Evolutionary conservation across 2,888 invertebrate species (phyloP).

Genomic region (Idaea dimidiata): DNA sequence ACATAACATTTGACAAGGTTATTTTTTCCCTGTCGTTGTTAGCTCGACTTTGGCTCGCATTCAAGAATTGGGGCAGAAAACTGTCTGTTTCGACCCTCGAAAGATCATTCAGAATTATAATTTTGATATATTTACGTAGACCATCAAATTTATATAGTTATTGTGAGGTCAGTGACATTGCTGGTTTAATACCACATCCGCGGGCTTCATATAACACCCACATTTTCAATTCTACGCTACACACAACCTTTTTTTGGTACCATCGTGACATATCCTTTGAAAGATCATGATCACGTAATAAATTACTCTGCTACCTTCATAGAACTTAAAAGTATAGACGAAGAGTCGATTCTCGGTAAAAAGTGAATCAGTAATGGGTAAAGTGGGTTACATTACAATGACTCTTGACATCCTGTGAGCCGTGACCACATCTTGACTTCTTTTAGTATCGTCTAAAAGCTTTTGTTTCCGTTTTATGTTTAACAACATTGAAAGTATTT

Average conservation of each 20-base stretch:
- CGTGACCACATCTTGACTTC: not conserved
- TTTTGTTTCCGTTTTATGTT: not conserved
- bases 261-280: not conserved
- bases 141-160: not conserved
- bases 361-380: not conserved
- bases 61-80: conserved; percentile 58
- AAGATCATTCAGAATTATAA: conserved; percentile 9
- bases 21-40: conserved; percentile 73
- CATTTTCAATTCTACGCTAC: not conserved
- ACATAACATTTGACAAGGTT: conserved; percentile 67
- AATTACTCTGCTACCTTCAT: not conserved
- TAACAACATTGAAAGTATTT: not conserved
- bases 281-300: not conserved
- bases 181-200: not conserved
- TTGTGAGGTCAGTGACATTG: not conserved
- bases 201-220: not conserved
- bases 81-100: conserved; percentile 40
- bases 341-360: not conserved
- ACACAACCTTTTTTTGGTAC: not conserved
- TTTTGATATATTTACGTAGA: not conserved
- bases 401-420: conserved; percentile 1
- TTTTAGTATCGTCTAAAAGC: not conserved
- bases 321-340: not conserved
- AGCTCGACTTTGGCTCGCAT: conserved; percentile 61
- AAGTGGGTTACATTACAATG: not conserved